Percentiles rank a stretch among this genome's conserved stretches.
Conservation (phyloP, 2,888 invertebrate species). For the Drepana falcataria region DNA sequence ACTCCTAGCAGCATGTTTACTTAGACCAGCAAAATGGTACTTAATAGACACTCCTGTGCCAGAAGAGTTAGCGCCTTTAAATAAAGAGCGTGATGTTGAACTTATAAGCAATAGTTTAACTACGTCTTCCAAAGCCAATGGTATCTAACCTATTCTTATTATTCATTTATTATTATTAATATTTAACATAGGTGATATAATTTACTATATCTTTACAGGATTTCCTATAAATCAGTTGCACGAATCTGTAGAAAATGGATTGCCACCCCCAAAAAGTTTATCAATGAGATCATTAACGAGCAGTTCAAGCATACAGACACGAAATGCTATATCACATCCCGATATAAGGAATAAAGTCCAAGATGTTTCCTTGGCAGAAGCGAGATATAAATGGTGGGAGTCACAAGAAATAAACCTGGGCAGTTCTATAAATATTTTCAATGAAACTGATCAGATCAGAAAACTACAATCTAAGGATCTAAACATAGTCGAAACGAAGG, state of each 20-base stretch:
- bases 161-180: not conserved
- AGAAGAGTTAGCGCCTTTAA: constrained; percentile 57
- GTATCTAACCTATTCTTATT: constrained; percentile 4
- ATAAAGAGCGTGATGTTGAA: constrained; percentile 42
- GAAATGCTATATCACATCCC: constrained; percentile 65
- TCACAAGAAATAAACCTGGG: constrained; percentile 78
- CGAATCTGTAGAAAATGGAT: constrained; percentile 36
- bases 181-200: not conserved
- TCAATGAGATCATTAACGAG: constrained; percentile 60
- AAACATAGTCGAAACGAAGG: constrained; percentile 17
- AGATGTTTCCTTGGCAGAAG: constrained; percentile 41
- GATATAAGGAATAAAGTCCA: constrained; percentile 49
- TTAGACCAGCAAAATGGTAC: constrained; percentile 85
- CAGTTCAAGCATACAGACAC: constrained; percentile 42
- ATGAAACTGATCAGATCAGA: constrained; percentile 42
- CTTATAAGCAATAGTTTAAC: constrained; percentile 49
- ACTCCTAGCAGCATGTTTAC: constrained; percentile 76
- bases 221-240: constrained; percentile 31
- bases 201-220: not conserved
- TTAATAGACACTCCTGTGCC: constrained; percentile 51
- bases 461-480: constrained; percentile 32
- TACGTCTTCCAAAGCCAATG: constrained; percentile 47
- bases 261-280: constrained; percentile 46
- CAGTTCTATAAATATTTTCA: constrained; percentile 80
- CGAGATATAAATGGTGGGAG: constrained; percentile 76